These are phyloP conservation scores for Silurus asotus DNA, from an alignment of 2,113 vertebrate species.

Conservation along the genomic window DNA sequence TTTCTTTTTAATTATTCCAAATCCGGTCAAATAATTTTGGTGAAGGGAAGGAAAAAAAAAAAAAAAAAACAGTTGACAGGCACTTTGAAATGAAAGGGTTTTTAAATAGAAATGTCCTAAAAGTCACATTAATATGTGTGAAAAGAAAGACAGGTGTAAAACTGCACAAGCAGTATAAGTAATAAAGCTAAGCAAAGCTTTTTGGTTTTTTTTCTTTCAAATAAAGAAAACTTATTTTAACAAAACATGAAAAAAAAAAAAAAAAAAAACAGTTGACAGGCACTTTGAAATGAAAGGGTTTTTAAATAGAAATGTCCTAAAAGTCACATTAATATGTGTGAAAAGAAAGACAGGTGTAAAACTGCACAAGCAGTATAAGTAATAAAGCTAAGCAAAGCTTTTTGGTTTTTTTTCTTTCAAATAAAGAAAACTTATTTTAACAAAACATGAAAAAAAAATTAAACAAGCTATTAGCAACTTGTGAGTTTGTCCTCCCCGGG, in stretches of 20 bases:
- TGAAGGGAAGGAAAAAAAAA: background rate
- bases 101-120: background rate
- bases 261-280: slow-evolving; percentile 41
- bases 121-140: slow-evolving; percentile 2
- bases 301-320: background rate
- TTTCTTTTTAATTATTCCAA: background rate
- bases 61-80: too few relatives aligned
- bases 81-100: slow-evolving; percentile 2
- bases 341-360: background rate
- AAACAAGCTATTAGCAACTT: slow-evolving; percentile 63
- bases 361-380: slow-evolving; percentile 24
- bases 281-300: slow-evolving; percentile 2
- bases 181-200: slow-evolving; percentile 1
- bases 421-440: slow-evolving; percentile 15
- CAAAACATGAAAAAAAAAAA: slow-evolving; percentile 30
- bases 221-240: slow-evolving; percentile 15
- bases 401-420: background rate
- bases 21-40: background rate
- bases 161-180: slow-evolving; percentile 24
- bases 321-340: slow-evolving; percentile 2
- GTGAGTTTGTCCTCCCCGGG: slow-evolving; percentile 79
- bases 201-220: background rate
- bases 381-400: slow-evolving; percentile 1
- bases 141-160: background rate
- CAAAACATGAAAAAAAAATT: slow-evolving; percentile 14